Percentiles rank a stretch among this genome's conserved stretches.
phyloP scores from a whole-genome alignment of 2,113 vertebrate genomes.

The Mungos mungo region DNA sequence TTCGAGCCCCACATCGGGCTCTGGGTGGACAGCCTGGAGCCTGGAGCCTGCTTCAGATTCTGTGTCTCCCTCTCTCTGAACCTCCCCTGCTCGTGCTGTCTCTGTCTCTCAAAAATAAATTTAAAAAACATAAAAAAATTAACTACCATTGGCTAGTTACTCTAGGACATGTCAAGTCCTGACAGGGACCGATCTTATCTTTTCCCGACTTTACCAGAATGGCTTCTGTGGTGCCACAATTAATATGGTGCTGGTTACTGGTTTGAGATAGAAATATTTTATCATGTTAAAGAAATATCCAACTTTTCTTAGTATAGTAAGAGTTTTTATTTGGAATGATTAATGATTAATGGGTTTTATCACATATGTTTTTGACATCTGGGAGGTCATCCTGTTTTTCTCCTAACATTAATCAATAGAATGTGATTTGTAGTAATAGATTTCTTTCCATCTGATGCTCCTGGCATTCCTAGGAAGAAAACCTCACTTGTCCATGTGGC shows the following conservation, averaged over 20 bases:
- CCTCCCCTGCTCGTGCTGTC: too few species aligned
- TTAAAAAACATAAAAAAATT: neutral
- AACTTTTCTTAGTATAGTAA: neutral
- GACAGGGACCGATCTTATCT: neutral
- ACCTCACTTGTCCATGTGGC: neutral
- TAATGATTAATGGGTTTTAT: neutral
- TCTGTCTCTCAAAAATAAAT: too few species aligned
- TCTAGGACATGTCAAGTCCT: neutral
- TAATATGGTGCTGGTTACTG: neutral
- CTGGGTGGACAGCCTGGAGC: too few species aligned
- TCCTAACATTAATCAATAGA: neutral
- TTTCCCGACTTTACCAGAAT: neutral
- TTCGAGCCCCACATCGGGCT: too few species aligned
- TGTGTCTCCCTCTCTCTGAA: too few species aligned
- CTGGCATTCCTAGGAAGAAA: neutral
- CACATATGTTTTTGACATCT: neutral
- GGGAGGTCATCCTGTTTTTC: neutral
- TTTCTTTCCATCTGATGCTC: neutral
- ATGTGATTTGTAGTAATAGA: neutral
- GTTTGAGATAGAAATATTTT: neutral
- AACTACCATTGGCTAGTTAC: neutral
- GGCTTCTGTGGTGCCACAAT: neutral
- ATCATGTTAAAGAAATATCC: neutral
- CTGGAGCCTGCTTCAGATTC: too few species aligned
- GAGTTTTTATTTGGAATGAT: neutral